phyloP scores from a whole-genome alignment of 2,797 vertebrate species.

The Staurois parvus region DNA sequence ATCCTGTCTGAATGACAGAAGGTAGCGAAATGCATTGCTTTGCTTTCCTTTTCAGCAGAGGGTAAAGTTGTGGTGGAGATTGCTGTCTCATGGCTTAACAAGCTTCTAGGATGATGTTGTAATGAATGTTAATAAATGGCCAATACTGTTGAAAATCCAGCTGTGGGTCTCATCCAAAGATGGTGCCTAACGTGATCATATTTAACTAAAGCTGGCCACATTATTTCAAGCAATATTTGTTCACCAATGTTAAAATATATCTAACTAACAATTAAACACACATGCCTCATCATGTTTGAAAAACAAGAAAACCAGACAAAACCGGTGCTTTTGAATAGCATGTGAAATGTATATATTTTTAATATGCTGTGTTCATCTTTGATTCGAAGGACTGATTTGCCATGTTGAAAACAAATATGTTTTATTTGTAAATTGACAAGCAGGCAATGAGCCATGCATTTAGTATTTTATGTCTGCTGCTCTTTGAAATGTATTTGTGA shows the following conservation, averaged over 20 bases:
- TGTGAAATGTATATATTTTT: slow-evolving; percentile 12
- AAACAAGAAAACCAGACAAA: neutral
- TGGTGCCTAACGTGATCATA: neutral
- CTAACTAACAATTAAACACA: neutral
- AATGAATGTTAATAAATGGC: neutral
- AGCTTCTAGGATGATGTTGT: too few relatives aligned
- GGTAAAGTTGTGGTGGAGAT: too few relatives aligned
- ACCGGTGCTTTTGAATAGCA: neutral
- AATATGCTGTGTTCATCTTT: neutral
- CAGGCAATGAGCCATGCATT: slow-evolving; percentile 50
- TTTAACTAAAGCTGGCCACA: too few relatives aligned
- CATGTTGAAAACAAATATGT: slow-evolving; percentile 50
- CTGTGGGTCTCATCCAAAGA: neutral
- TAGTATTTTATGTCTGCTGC: slow-evolving; percentile 32
- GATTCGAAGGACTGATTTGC: neutral
- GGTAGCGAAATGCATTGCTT: neutral
- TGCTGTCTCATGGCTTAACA: too few relatives aligned
- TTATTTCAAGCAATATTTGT: neutral
- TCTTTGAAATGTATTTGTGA: slow-evolving; percentile 39
- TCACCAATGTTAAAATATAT: neutral
- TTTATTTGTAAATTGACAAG: slow-evolving; percentile 52
- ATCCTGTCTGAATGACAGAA: neutral
- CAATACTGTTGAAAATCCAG: neutral
- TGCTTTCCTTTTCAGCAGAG: neutral
- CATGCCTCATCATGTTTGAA: neutral